Evolutionary conservation across 2,113 vertebrate genomes (phyloP), one percentile per base, ranked within the genome.

Genomic region (Laticauda laticaudata): DNA sequence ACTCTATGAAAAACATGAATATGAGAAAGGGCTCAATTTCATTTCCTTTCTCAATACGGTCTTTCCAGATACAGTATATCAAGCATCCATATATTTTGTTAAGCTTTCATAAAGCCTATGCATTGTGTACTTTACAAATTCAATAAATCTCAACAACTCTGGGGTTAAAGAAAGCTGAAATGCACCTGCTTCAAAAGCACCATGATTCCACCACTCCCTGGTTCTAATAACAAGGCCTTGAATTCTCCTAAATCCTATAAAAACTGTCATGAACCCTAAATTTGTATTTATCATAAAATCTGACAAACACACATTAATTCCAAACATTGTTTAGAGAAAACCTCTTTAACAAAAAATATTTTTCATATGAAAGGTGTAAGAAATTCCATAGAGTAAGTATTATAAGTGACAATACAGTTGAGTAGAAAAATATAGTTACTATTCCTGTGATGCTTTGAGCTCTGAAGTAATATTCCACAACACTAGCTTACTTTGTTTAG

Each of bases 161-260:
- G 1, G 8, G 18, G 34, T 81, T 43, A 20, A 43, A 81, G 34
- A 89, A 75, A 69, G 23, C 23, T 48, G 48, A 39, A 86, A 56
- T 92, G 34, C 7, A 81, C 3, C 34, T 81, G 53, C 53, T 81
- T 88, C 21, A 54, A 43, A 81, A 43, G 53, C 12, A 34, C 8
- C 45, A 20, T 15, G 0, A 75, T 0, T 1, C 0, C 5, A 15
- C 14, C 69, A 8, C 3, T 0, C 23, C 24, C 24, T 0, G 56
- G 2, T 34, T 18, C 81, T 29, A 5, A 0, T 0, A 48, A 20
- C n/a, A 24, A 87, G 34, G 10, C 51, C 24, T 34, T 61, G 29
- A 1, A 0, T 0, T 2, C 24, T n/a, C 10, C 0, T 0, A 3
- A 24, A 0, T 0, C 6, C 29, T 26, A 86, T 43, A 29, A 81